Conservation (phyloP, 2,888 invertebrate genomes). For the Idaea dimidiata region DNA sequence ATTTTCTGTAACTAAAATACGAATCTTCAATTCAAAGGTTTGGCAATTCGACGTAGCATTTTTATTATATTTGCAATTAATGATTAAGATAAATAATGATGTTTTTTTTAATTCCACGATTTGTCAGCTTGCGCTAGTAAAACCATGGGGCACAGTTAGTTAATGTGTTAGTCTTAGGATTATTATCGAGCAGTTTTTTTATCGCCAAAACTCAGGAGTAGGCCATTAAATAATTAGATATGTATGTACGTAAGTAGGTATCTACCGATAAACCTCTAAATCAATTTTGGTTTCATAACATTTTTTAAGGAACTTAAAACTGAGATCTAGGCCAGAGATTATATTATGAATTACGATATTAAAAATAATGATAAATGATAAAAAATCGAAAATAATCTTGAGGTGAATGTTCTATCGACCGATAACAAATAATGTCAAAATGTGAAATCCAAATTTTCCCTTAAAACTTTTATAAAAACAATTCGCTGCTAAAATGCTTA, state of each 20-base stretch:
- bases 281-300: background rate
- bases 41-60: no score
- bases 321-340: conserved; percentile 33
- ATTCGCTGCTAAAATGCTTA: no score
- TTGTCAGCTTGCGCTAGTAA: no score
- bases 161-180: no score
- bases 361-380: conserved; percentile 13
- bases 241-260: background rate
- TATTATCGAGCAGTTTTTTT: background rate
- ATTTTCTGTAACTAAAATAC: no score
- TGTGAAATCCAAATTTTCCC: conserved; percentile 28
- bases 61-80: no score
- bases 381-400: conserved; percentile 29
- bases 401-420: conserved; percentile 49
- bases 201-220: background rate
- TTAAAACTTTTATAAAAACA: conserved; percentile 22
- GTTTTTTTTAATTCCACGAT: no score
- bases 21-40: no score
- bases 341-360: conserved; percentile 23
- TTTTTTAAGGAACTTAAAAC: conserved; percentile 7
- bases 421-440: conserved; percentile 39
- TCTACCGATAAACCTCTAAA: background rate
- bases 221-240: background rate
- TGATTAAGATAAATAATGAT: no score
- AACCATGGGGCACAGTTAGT: no score